A percentile compares a stretch with the other conserved stretches of the same genome.
These are phyloP conservation scores for honey bee (Apis mellifera) DNA, from an alignment of 1,140 invertebrate species.

Conservation along the genomic window DNA sequence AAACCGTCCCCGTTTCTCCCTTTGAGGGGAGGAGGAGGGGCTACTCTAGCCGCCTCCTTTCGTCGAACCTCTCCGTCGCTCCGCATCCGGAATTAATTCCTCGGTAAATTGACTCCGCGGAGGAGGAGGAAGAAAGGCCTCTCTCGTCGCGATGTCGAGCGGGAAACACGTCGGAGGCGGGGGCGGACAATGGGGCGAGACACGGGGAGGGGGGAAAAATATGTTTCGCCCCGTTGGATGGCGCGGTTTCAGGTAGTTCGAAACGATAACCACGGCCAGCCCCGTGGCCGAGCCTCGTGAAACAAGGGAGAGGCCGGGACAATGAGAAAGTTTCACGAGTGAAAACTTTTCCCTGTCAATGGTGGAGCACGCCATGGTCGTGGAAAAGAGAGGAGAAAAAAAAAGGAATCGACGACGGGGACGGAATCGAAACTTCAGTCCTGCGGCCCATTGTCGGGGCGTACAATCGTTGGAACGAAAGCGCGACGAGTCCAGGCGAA, in stretches of 20 bases:
- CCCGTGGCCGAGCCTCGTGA: slow-evolving; percentile 15
- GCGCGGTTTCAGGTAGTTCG: slow-evolving; percentile 16
- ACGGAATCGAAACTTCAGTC: slow-evolving; percentile 47
- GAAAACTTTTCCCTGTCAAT: slow-evolving; percentile 36
- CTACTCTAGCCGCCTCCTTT: background rate
- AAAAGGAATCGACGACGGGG: slow-evolving; percentile 14
- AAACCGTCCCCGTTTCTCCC: background rate
- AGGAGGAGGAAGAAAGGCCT: background rate
- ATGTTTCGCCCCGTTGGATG: slow-evolving; percentile 12
- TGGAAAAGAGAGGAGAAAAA: background rate
- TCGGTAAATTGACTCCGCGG: slow-evolving; percentile 20
- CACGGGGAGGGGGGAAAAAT: background rate
- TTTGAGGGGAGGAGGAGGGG: background rate
- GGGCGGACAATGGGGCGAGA: slow-evolving; percentile 4
- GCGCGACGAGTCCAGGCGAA: slow-evolving; percentile 16
- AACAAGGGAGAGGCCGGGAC: slow-evolving; percentile 27
- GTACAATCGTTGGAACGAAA: slow-evolving; percentile 45
- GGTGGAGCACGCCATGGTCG: background rate
- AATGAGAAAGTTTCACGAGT: slow-evolving; percentile 49
- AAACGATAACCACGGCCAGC: slow-evolving; percentile 27
- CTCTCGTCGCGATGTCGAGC: slow-evolving; percentile 18
- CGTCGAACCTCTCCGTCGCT: background rate
- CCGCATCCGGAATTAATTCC: slow-evolving; percentile 4
- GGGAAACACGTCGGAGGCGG: background rate
- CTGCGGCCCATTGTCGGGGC: slow-evolving; percentile 36